Evolutionary conservation across 2,797 vertebrate genomes (phyloP), one percentile per base, ranked within the genome.

Genomic region (Acanthornis magna): DNA sequence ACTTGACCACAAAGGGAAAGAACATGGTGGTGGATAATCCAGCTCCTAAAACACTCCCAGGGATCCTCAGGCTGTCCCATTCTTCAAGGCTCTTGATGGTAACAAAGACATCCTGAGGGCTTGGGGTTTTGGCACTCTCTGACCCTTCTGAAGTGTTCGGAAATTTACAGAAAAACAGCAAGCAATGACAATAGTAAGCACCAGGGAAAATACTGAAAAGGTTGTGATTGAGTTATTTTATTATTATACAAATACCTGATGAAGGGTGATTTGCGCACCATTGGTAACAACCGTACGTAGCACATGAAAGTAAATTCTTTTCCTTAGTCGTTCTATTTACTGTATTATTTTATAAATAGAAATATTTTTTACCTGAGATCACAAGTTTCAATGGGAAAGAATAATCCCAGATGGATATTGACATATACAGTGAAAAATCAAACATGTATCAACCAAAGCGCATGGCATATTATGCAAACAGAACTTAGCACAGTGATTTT

Each of bases 311-410:
- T 71, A 77, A 86, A 74, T 67, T 78, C 1, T 75, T 86, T 40
- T 72, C 66, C 87, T 80, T 51, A 82, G 21, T 36, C 78, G 16
- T 70, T 77, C 58, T 72, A 66, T 13, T 27, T 42, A 32, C 29
- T 17, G 21, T 48, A 70, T 93, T 60, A 72, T 93, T 92, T 92
- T 89, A 95, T 89, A 95, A 83, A 96, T 61, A 27, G 42, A 89
- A 91, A 83, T 55, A 8, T 54, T 95, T 97, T 97, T 96, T 96
- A 98, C 98, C 98, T 98, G 98, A 98, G 98, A 98, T 98, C 96
- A 97, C 94, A 97, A 96, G 96, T 96, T 97, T 96, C 94, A 96
- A 91, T 86, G 97, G 94, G 97, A 96, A 97, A 96, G 89, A 96
- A 93, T 93, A 97, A 73, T 67, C 93, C 38, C 51, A 97, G 98